Conservation (phyloP, 1,140 invertebrate genomes). For the Zaprionus ghesquierei region DNA sequence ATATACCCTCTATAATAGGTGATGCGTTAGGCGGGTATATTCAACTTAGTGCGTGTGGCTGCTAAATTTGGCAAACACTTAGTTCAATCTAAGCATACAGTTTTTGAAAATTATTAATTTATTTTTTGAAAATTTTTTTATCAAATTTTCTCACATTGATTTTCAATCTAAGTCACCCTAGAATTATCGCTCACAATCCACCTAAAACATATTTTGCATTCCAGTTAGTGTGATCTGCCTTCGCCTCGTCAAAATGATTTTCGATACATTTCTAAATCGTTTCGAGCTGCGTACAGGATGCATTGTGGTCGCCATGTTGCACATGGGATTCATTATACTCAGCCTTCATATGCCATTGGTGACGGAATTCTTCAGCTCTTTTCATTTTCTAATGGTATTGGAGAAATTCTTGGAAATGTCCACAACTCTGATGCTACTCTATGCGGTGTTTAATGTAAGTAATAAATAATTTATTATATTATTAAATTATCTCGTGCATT, state of each 20-base stretch:
- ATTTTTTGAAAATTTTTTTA: background rate
- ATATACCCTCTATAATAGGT: background rate
- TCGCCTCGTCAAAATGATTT: constrained; percentile 1
- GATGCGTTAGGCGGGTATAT: background rate
- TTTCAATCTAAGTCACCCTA: background rate
- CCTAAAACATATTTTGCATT: background rate
- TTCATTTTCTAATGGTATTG: background rate
- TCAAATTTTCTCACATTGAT: too few relatives aligned
- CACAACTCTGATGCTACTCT: background rate
- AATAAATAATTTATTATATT: background rate
- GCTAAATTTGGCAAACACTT: too few relatives aligned
- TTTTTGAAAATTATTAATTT: too few relatives aligned
- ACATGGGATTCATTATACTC: background rate
- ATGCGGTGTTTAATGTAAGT: background rate
- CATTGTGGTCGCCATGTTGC: background rate
- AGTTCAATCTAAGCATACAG: too few relatives aligned
- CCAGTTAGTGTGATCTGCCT: background rate
- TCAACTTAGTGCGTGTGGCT: background rate
- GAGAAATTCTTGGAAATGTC: background rate
- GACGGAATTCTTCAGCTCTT: background rate
- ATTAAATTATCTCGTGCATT: background rate
- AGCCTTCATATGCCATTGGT: background rate
- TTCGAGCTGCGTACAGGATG: constrained; percentile 25
- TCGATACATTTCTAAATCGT: constrained; percentile 12
- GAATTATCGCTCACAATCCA: background rate